A percentile compares a stretch with the other conserved stretches of the same genome.
phyloP scores from a whole-genome alignment of 2,797 vertebrate genomes.

The Phoebastria nigripes region DNA sequence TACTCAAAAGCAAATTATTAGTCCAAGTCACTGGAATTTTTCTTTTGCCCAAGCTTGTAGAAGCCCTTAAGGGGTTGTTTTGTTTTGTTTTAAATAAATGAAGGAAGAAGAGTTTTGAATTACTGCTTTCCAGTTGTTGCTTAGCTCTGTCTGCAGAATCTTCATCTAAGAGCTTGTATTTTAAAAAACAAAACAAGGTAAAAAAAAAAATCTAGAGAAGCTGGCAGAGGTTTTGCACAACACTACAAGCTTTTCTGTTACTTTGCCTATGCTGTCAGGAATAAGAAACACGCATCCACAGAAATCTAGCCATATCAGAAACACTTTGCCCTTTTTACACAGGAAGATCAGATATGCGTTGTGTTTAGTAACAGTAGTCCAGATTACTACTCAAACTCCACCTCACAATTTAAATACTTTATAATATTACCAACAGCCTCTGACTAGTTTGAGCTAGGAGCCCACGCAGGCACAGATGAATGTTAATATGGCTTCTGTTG shows the following conservation, averaged over 20 bases:
- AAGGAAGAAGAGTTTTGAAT: neutral
- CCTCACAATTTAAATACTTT: neutral
- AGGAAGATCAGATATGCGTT: neutral
- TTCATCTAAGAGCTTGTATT: neutral
- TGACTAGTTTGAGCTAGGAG: neutral
- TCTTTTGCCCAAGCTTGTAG: constrained; percentile 12
- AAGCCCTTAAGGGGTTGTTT: neutral
- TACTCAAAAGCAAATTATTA: neutral
- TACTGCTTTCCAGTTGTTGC: neutral
- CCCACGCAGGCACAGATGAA: rapidly evolving
- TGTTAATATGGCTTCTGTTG: neutral
- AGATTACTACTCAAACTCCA: neutral
- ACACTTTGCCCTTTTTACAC: neutral
- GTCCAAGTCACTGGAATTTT: neutral
- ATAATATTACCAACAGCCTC: neutral
- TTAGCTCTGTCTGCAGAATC: neutral
- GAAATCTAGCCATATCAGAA: neutral
- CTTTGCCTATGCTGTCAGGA: neutral
- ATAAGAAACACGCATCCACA: neutral
- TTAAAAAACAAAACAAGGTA: neutral
- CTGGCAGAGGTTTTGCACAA: neutral
- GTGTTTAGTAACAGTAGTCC: neutral
- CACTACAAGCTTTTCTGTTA: neutral
- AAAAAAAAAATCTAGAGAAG: neutral
- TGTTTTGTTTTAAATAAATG: neutral